These are phyloP conservation scores for Anomalospiza imberbis DNA, from an alignment of 2,797 vertebrate genomes.

Conservation along the genomic window DNA sequence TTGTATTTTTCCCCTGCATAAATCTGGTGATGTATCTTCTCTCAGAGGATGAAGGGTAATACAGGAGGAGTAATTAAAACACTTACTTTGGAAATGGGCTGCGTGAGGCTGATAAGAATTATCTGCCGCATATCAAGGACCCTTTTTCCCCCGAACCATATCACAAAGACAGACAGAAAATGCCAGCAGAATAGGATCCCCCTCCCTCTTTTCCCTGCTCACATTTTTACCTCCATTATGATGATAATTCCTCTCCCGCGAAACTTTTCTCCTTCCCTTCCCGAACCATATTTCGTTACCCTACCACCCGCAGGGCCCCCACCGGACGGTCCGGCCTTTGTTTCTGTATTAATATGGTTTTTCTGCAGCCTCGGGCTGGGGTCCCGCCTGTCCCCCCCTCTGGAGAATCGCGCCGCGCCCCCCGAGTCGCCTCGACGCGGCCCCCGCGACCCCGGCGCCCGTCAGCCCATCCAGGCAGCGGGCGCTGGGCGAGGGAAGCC, in stretches of 20 bases:
- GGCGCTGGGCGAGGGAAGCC: neutral
- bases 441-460: neutral
- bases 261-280: conserved; percentile 47
- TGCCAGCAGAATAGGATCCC: conserved; percentile 70
- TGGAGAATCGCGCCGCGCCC: neutral
- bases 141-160: conserved; percentile 77
- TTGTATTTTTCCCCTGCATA: conserved; percentile 30
- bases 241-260: conserved; percentile 79
- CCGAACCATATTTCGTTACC: neutral
- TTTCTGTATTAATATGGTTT: neutral
- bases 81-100: conserved; percentile 82
- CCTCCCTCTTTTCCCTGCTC: conserved; percentile 51
- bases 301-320: neutral
- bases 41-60: conserved; percentile 69
- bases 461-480: neutral
- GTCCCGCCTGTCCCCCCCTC: neutral
- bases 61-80: conserved; percentile 82
- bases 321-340: conserved; percentile 22
- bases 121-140: conserved; percentile 81
- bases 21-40: conserved; percentile 69
- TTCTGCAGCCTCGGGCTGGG: neutral
- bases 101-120: conserved; percentile 87
- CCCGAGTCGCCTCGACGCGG: neutral
- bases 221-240: conserved; percentile 80
- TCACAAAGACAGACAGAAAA: conserved; percentile 81